Conservation (phyloP, 2,888 invertebrate genomes). For the Plebejus argus region DNA sequence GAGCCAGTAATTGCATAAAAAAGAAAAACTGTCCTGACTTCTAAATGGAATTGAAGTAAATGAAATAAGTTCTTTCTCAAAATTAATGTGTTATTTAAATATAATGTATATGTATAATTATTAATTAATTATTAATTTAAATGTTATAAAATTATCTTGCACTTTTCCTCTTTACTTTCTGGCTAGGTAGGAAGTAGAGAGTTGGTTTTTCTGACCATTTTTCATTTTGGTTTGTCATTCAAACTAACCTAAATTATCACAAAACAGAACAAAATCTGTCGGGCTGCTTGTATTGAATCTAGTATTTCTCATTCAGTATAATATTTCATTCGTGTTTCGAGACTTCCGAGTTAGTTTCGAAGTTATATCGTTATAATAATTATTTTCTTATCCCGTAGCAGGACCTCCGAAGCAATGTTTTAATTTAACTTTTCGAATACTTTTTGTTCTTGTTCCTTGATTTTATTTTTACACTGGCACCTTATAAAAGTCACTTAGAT, state of each 20-base stretch:
- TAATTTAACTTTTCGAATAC: neutral
- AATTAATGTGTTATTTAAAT: no score
- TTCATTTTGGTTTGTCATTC: no score
- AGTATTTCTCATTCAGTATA: neutral
- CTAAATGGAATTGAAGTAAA: no score
- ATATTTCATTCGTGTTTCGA: neutral
- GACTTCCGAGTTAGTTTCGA: neutral
- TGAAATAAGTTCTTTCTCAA: no score
- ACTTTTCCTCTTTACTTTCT: no score
- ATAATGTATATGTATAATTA: no score
- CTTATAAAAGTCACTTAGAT: neutral
- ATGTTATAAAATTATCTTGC: no score
- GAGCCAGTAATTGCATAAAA: neutral
- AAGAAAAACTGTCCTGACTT: neutral
- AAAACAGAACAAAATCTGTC: no score
- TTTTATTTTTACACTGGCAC: neutral
- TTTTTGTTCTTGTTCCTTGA: slow-evolving; percentile 8
- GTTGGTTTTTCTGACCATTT: no score
- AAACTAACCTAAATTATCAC: no score
- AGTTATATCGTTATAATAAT: neutral
- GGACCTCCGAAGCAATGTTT: neutral
- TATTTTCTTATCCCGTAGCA: neutral
- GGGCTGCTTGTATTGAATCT: neutral
- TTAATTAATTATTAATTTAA: no score
- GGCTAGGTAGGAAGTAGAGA: no score